Percentiles rank a stretch among this genome's conserved stretches.
Evolutionary conservation across 2,797 vertebrate genomes (phyloP).

Genomic region (Hybognathus amarus): DNA sequence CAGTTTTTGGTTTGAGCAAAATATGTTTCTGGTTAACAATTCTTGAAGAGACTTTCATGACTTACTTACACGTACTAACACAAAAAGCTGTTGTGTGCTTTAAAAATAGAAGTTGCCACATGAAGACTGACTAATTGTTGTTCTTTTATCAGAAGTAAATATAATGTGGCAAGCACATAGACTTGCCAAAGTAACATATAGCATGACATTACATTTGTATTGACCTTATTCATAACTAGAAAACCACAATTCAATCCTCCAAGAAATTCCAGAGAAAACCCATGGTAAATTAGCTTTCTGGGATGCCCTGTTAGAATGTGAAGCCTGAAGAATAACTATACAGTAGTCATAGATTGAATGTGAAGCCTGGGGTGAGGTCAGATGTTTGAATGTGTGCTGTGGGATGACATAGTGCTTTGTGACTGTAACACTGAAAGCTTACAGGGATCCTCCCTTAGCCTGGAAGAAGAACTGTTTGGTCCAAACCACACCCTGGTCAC

Average conservation of each 20-base stretch:
- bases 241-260: background rate
- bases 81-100: background rate
- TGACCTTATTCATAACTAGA: background rate
- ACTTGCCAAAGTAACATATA: background rate
- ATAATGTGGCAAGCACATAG: background rate
- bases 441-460: conserved; percentile 89
- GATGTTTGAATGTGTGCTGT: conserved; percentile 44
- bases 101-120: background rate
- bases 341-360: background rate
- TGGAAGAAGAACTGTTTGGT: conserved; percentile 93
- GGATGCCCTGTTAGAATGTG: background rate
- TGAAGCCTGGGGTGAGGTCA: background rate
- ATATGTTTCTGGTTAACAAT: background rate
- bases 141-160: background rate
- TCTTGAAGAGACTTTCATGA: background rate
- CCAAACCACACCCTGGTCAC: conserved; percentile 92
- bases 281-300: background rate
- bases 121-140: background rate
- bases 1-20: background rate
- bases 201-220: background rate
- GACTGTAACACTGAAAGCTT: conserved; percentile 86
- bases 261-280: background rate
- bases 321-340: background rate
- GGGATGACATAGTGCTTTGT: conserved; percentile 70
- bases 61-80: background rate